These are phyloP conservation scores for Metaphire vulgaris DNA, from an alignment of 1,140 invertebrate genomes.

Conservation along the genomic window DNA sequence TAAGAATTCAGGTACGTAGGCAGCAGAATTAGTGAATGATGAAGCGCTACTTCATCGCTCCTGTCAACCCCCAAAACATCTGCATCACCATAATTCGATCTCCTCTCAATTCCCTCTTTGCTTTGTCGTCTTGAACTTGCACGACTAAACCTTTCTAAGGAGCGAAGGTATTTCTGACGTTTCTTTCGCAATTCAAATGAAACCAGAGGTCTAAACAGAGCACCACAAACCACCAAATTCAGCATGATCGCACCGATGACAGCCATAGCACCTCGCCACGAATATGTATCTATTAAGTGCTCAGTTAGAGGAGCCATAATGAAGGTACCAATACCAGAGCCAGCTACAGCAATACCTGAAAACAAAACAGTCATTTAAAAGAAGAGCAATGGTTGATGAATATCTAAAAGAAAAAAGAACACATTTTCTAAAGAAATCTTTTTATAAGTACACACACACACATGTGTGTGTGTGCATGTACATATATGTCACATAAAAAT, in stretches of 20 bases:
- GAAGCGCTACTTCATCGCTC: too few species aligned
- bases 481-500: too few species aligned
- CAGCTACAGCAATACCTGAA: constrained; percentile 64
- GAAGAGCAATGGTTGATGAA: too few species aligned
- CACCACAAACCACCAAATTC: constrained; percentile 69
- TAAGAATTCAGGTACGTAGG: too few species aligned
- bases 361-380: too few species aligned
- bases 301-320: constrained; percentile 46
- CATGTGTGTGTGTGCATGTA: too few species aligned
- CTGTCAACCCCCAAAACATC: neutral
- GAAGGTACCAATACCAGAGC: constrained; percentile 50
- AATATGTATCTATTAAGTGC: constrained; percentile 44
- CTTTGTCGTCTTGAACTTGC: constrained; percentile 11
- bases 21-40: too few species aligned
- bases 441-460: too few species aligned
- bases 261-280: constrained; percentile 60
- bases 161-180: constrained; percentile 12
- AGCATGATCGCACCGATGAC: constrained; percentile 73
- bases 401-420: too few species aligned
- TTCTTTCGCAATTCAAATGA: constrained; percentile 1
- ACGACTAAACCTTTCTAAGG: constrained; percentile 10
- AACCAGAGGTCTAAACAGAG: constrained; percentile 69
- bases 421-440: too few species aligned
- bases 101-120: neutral
- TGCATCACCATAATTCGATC: neutral